Conservation (phyloP, 2,888 invertebrate genomes). For the Patella pellucida region DNA sequence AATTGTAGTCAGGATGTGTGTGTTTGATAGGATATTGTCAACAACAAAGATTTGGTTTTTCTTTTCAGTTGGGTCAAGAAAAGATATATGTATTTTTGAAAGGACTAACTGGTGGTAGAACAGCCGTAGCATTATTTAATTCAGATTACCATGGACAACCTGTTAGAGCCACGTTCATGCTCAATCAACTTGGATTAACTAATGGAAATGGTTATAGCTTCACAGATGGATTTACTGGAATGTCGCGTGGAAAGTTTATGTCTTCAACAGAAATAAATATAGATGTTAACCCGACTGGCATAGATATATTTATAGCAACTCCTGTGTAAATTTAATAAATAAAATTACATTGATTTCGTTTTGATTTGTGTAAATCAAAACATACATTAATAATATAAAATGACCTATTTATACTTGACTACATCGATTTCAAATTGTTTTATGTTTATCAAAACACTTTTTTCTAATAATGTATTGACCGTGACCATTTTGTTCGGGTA, state of each 20-base stretch:
- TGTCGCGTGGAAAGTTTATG: conserved; percentile 30
- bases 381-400: too few relatives aligned
- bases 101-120: not conserved
- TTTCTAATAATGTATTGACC: too few relatives aligned
- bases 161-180: conserved; percentile 28
- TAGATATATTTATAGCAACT: not conserved
- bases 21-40: too few relatives aligned
- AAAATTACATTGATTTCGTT: too few relatives aligned
- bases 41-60: too few relatives aligned
- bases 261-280: not conserved
- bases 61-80: not conserved
- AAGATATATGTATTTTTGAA: not conserved
- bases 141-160: conserved; percentile 41
- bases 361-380: too few relatives aligned
- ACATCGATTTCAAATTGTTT: too few relatives aligned
- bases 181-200: conserved; percentile 40
- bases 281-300: not conserved
- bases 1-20: too few relatives aligned
- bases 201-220: conserved; percentile 40
- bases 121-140: conserved; percentile 52
- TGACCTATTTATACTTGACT: too few relatives aligned
- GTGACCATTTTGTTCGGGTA: too few relatives aligned
- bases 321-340: not conserved
- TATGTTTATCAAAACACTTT: too few relatives aligned
- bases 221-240: conserved; percentile 45